Evolutionary conservation across 2,888 invertebrate species (phyloP), one percentile per base, ranked within the genome.

Genomic region (Nowickia ferox): DNA sequence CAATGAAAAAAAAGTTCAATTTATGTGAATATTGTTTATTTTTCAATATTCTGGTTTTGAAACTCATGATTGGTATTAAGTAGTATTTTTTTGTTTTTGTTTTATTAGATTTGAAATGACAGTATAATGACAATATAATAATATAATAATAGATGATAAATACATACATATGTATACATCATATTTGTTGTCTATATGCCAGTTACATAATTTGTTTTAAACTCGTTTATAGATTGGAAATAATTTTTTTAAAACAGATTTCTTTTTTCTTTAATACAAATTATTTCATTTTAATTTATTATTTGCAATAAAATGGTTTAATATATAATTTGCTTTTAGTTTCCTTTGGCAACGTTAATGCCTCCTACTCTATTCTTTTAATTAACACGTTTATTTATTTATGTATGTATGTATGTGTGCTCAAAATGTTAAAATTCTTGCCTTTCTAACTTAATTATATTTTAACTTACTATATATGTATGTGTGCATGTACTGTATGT

Each of bases 1-100:
- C 10, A 65, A 46, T 40, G 40, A 55, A 66, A 46, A 46, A 57
- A 40, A 51, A 42, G 44, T 46, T 66, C 19, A 30, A 8, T 57
- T 66, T 55, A 22, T 57, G 68, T 69, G 57, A 78, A 69, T 78
- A 51, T 53, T 46, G 5, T 74, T 42, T 22, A 11, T 59, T 59
- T 68, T 22, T 61, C 59, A 9, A 46, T n/a, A 48, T 74, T 59
- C 19, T 40, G 48, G 19, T 44, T 74, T 44, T 81, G 68, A 81
- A 81, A 81, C 81, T 75, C 81, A 81, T 75, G 51, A 61, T 74
- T 81, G n/a, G 38, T 75, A 59, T 74, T 74, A 30, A 30, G 30
- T 68, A 53, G 38, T 63, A 55, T 63, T 66, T 57, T 66, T 17
- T 68, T 63, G 55, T 57, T 66, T 17, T 68, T 63, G 55, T 30